These are phyloP conservation scores for Notodonta ziczac DNA, from an alignment of 2,888 invertebrate species.

Conservation along the genomic window DNA sequence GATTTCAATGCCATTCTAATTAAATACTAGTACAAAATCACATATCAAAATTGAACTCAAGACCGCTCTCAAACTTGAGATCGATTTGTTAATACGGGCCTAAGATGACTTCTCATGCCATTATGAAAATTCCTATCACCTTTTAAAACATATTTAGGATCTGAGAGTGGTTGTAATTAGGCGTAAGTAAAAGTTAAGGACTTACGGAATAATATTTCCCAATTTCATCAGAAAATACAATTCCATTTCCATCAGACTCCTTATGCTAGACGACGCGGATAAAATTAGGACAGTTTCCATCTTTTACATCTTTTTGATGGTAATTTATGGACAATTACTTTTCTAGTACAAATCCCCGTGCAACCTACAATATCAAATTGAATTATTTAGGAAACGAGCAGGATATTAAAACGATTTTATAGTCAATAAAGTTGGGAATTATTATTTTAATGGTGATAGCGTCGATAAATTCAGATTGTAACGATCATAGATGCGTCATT, in stretches of 20 bases:
- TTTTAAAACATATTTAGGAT: too few species aligned
- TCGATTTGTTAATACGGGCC: too few species aligned
- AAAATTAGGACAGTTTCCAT: background rate
- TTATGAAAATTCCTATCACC: too few species aligned
- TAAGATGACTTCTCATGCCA: too few species aligned
- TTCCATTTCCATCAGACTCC: background rate
- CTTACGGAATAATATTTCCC: background rate
- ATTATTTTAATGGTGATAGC: constrained; percentile 79
- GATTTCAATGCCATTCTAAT: too few species aligned
- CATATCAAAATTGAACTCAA: too few species aligned
- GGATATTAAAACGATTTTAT: constrained; percentile 77
- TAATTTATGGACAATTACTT: constrained; percentile 1
- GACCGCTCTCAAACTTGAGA: too few species aligned
- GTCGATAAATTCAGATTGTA: constrained; percentile 67
- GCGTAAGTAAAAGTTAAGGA: too few species aligned
- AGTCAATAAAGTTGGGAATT: constrained; percentile 73
- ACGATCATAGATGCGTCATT: constrained; percentile 56
- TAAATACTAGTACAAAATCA: too few species aligned
- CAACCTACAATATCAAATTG: constrained; percentile 58
- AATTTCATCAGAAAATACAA: background rate
- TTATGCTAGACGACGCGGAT: background rate
- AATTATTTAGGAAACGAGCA: constrained; percentile 73
- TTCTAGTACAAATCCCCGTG: constrained; percentile 7
- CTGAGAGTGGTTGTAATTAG: background rate
- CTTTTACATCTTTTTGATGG: constrained; percentile 1